Evolutionary conservation across 2,113 vertebrate genomes (phyloP).

Genomic region (Haemorhous mexicanus): DNA sequence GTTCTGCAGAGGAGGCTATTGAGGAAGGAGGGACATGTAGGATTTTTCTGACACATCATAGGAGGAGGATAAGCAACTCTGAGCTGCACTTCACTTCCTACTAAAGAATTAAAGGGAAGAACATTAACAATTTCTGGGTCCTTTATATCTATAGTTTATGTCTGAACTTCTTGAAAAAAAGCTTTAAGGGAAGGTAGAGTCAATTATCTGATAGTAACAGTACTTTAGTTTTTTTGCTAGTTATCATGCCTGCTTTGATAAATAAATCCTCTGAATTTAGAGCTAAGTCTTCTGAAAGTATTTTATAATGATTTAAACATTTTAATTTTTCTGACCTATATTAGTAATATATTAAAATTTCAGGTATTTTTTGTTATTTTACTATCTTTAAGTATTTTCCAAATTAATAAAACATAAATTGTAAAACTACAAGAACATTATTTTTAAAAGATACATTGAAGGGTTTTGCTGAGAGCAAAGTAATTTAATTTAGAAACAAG

Average conservation of each 20-base stretch:
- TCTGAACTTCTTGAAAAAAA: background rate
- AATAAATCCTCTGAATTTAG: conserved; percentile 66
- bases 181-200: background rate
- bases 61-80: conserved; percentile 40
- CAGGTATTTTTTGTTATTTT: background rate
- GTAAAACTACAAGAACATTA: background rate
- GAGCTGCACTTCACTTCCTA: conserved; percentile 24
- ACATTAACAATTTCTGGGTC: conserved; percentile 11
- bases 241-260: conserved; percentile 71
- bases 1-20: conserved; percentile 48
- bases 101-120: background rate
- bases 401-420: background rate
- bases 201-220: background rate
- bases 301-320: conserved; percentile 62
- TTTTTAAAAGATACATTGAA: background rate
- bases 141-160: background rate
- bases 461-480: background rate
- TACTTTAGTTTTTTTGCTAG: conserved; percentile 18
- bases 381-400: background rate
- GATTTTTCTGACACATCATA: conserved; percentile 26
- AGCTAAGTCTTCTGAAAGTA: conserved; percentile 74
- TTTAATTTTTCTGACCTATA: conserved; percentile 17
- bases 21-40: conserved; percentile 21
- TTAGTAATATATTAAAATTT: background rate
- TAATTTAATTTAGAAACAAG: background rate